Base-by-base conservation (phyloP, 2,888 invertebrate genomes). In the Drosophila infuscata region DNA sequence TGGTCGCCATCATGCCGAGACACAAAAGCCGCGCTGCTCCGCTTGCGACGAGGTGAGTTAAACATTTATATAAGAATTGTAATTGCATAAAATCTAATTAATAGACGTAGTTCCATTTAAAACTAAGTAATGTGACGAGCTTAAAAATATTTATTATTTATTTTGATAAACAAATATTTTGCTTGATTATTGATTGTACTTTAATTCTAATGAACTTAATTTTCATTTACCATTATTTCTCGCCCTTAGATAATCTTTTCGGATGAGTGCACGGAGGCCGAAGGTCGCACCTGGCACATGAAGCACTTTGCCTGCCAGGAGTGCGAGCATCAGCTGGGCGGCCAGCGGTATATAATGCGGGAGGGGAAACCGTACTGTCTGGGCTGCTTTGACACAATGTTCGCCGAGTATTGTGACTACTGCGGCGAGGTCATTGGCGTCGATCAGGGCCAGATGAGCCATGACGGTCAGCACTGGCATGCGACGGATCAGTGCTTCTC, bases 221-320 rank as follows among this genome's bases (percentile, higher is more conserved):
- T 46, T 20, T 20, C 30, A 49, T 51, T 30, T 51, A n/a, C n/a
- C 4, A 1, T 46, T 25, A 25, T 11, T 60, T 35, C 32, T 36
- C 36, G 3, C 2, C 9, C 61, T 52, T 95, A 98, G 98, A 98
- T 99, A 75, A 99, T 99, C 91, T 96, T 99, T 83, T 98, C 99
- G 1, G 99, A 99, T 93, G 99, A 99, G 94, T 99, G 99, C 94
- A 99, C 99, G 11, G 99, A 99, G 93, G 99, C 99, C 0, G 99
- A 99, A 92, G 99, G 99, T 0, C 95, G 98, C 75, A 98, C 98
- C 33, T 99, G 99, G 99, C 99, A 99, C 94, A 98, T 99, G 98
- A 97, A 98, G 88, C 99, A 99, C 94, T 99, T 99, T 92, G 97
- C 98, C 29, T 99, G 99, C 93, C 96, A 97, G 73, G 98, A 99